A percentile compares a stretch with the other conserved stretches of the same genome.
Evolutionary conservation across 2,113 vertebrate genomes (phyloP).

Genomic region (Gulo gulo): DNA sequence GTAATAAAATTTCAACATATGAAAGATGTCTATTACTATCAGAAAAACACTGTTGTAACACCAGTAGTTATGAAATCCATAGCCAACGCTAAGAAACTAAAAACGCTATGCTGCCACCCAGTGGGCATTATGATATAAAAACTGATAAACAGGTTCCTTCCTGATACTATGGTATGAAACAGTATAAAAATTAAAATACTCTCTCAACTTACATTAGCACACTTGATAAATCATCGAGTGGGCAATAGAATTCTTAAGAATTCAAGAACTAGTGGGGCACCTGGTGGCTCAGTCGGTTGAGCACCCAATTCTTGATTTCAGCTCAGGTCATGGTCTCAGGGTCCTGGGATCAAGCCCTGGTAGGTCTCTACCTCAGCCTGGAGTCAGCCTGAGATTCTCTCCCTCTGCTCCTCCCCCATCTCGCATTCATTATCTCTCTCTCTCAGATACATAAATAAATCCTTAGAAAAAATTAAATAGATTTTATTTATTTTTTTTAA

Average conservation of each 20-base stretch:
- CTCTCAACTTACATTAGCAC: neutral
- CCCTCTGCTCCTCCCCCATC: neutral
- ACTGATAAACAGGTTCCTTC: neutral
- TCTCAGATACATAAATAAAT: neutral
- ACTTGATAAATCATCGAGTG: neutral
- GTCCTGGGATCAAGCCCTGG: neutral
- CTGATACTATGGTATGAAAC: neutral
- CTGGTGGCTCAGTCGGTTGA: neutral
- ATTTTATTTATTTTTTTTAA: too few species aligned
- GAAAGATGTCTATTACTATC: neutral
- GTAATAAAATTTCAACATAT: neutral
- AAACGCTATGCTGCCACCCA: constrained; percentile 84
- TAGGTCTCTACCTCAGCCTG: neutral
- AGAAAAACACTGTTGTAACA: neutral
- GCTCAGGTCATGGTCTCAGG: neutral
- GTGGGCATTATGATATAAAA: constrained; percentile 52
- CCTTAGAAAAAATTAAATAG: neutral
- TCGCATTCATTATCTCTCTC: neutral
- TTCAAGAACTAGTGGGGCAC: neutral
- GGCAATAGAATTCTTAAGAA: neutral
- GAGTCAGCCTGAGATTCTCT: neutral
- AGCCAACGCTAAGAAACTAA: neutral
- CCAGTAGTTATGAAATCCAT: neutral
- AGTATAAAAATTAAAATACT: constrained; percentile 9
- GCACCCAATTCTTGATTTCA: neutral